Conservation (phyloP, 1,140 invertebrate genomes). For the Bicyclus anynana region DNA sequence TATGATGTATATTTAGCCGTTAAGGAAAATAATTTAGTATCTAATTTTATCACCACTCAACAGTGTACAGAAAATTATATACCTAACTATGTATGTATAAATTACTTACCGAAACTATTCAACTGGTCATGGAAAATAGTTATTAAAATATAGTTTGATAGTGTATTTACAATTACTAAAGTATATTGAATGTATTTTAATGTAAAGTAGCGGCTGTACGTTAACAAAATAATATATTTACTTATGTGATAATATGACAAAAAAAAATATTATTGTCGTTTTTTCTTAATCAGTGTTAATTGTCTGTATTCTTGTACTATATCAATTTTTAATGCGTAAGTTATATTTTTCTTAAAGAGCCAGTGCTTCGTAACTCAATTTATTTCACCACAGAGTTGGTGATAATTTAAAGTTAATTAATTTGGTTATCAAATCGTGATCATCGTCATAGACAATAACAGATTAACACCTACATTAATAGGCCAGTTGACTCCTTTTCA, state of each 20-base stretch:
- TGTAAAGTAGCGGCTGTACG: slow-evolving; percentile 13
- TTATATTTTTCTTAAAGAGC: background rate
- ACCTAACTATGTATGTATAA: background rate
- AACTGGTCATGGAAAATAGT: slow-evolving; percentile 13
- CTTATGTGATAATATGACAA: slow-evolving; percentile 7
- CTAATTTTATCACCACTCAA: slow-evolving; percentile 16
- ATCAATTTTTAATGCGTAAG: background rate
- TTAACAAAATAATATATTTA: background rate
- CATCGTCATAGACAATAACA: no score
- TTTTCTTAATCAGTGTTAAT: background rate
- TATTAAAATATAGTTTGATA: slow-evolving; percentile 24
- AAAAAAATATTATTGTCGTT: background rate
- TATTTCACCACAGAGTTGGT: no score
- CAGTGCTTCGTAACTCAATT: no score
- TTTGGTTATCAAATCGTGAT: no score
- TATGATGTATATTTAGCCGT: slow-evolving; percentile 19
- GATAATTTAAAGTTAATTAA: no score
- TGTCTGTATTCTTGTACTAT: background rate
- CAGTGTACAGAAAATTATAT: slow-evolving; percentile 20
- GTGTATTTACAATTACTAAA: slow-evolving; percentile 24
- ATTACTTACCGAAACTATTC: background rate
- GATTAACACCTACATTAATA: no score
- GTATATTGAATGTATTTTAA: slow-evolving; percentile 16
- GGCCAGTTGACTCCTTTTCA: no score
- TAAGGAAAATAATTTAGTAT: slow-evolving; percentile 12